A percentile compares a stretch with the other conserved stretches of the same genome.
phyloP scores from a whole-genome alignment of 2,888 invertebrate genomes.

The Hipparchia sbordonii region DNA sequence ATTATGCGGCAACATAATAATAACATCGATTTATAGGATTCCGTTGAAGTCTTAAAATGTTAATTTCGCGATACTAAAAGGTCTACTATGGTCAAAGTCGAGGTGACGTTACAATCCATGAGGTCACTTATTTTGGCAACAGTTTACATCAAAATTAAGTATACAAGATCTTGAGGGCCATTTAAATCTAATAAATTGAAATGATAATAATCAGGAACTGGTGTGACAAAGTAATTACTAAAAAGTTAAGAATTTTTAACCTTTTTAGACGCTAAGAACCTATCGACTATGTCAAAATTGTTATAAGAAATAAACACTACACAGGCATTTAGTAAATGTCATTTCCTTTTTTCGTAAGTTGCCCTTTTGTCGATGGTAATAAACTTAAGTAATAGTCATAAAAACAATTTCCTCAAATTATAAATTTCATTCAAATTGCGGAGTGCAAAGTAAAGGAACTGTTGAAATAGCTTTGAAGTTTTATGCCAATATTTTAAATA shows the following conservation, averaged over 20 bases:
- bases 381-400: slow-evolving; percentile 21
- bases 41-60: slow-evolving; percentile 37
- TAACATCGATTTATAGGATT: neutral
- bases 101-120: slow-evolving; percentile 44
- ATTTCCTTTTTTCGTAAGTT: slow-evolving; percentile 23
- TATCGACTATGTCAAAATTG: neutral
- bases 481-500: slow-evolving; percentile 16
- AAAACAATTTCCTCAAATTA: slow-evolving; percentile 30
- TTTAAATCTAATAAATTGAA: neutral
- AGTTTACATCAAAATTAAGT: slow-evolving; percentile 52
- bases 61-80: slow-evolving; percentile 48
- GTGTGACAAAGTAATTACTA: neutral
- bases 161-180: slow-evolving; percentile 39
- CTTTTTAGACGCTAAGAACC: neutral
- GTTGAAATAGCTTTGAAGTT: slow-evolving; percentile 24
- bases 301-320: neutral
- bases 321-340: slow-evolving; percentile 12
- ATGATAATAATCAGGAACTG: neutral
- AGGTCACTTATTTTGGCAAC: slow-evolving; percentile 51
- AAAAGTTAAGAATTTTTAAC: neutral
- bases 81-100: slow-evolving; percentile 45
- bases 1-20: slow-evolving; percentile 1
- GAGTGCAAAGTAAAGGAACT: slow-evolving; percentile 25
- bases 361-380: slow-evolving; percentile 18
- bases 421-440: slow-evolving; percentile 23